Evolutionary conservation across 64 coral and sea anemone genomes (phyloP).

Genomic region (Astreopora myriophthalma): DNA sequence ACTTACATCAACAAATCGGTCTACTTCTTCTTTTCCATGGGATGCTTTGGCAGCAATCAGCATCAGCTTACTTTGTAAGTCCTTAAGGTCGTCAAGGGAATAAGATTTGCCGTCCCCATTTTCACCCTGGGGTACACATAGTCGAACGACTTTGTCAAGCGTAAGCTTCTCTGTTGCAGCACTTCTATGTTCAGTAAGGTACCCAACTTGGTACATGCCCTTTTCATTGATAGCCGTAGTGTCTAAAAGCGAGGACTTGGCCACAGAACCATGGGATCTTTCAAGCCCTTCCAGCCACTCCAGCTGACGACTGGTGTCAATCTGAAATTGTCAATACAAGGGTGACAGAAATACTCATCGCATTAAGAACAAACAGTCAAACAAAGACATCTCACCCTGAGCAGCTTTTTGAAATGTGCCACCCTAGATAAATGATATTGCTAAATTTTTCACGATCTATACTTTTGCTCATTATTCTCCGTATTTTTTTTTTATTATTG

Average conservation of each 20-base stretch:
- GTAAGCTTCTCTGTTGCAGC: neutral
- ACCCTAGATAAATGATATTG: too few species aligned
- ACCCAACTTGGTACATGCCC: conserved; percentile 66
- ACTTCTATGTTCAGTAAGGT: neutral
- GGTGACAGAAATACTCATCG: neutral
- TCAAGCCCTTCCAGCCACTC: conserved; percentile 87
- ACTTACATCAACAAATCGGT: conserved; percentile 66
- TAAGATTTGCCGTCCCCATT: neutral
- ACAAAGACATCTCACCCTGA: too few species aligned
- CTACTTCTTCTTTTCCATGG: conserved; percentile 46
- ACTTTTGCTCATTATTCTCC: too few species aligned
- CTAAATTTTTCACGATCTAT: too few species aligned
- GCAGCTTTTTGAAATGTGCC: too few species aligned
- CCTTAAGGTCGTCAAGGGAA: conserved; percentile 44
- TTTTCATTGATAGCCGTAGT: conserved; percentile 62
- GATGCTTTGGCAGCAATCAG: conserved; percentile 68
- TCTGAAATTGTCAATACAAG: neutral
- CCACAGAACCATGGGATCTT: conserved; percentile 88
- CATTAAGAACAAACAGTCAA: neutral
- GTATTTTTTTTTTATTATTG: too few species aligned
- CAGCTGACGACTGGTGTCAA: conserved; percentile 67
- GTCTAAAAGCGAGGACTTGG: conserved; percentile 68
- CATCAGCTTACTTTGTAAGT: conserved; percentile 74
- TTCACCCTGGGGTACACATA: neutral
- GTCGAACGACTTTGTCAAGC: neutral